Conservation (phyloP, 2,113 vertebrate genomes). For the Phylloscopus whistleri region DNA sequence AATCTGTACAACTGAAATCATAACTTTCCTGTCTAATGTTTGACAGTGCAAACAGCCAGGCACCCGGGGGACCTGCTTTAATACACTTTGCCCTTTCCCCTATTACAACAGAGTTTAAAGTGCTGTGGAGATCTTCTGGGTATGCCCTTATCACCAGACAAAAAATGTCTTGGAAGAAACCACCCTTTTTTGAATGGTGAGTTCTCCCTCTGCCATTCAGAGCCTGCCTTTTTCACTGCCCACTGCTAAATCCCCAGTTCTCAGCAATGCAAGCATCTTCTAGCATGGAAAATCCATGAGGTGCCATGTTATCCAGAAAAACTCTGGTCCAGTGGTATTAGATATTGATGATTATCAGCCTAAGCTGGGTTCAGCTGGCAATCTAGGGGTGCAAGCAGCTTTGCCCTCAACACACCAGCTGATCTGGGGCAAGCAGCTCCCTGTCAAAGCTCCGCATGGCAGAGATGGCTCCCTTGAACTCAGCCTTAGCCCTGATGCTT, state of each 20-base stretch:
- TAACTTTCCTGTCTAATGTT: not conserved
- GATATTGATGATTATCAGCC: not conserved
- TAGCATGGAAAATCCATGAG: not conserved
- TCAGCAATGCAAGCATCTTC: not conserved
- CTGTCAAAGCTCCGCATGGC: not conserved
- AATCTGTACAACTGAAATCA: not conserved
- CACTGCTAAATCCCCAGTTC: not conserved
- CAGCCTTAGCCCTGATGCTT: not conserved
- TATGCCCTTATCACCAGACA: not conserved
- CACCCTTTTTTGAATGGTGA: not conserved
- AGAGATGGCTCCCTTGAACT: not conserved
- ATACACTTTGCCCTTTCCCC: not conserved
- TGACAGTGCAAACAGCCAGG: not conserved
- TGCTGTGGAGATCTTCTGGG: not conserved
- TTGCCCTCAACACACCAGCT: not conserved
- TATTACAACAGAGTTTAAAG: not conserved
- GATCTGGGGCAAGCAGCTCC: not conserved
- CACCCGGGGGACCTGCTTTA: not conserved
- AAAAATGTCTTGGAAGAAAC: not conserved
- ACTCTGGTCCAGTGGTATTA: accelerated
- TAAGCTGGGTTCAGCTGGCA: not conserved
- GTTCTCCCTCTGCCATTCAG: not conserved
- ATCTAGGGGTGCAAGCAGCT: not conserved
- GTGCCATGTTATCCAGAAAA: not conserved
- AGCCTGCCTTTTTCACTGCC: not conserved